phyloP scores from a whole-genome alignment of 1,140 invertebrate genomes.

The Battus philenor region DNA sequence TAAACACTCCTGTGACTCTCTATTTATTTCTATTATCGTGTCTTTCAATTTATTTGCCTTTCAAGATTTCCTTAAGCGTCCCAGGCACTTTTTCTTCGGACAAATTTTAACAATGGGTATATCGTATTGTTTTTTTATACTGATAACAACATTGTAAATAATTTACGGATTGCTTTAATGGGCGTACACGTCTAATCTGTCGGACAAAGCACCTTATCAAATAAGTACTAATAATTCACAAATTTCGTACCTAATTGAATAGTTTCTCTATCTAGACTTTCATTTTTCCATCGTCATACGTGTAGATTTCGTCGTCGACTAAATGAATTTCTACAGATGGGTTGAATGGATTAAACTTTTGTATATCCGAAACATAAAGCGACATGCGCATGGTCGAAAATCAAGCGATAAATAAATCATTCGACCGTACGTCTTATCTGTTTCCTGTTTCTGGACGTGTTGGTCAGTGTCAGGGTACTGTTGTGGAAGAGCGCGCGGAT shows the following conservation, averaged over 20 bases:
- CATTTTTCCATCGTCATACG: conserved; percentile 7
- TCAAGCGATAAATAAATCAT: conserved; percentile 17
- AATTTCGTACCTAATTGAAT: conserved; percentile 15
- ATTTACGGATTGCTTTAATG: conserved; percentile 15
- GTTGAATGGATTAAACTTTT: conserved; percentile 12
- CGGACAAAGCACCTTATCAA: conserved; percentile 5
- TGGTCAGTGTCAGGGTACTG: background rate
- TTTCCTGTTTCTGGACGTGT: conserved; percentile 13
- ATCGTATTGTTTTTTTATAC: conserved; percentile 1
- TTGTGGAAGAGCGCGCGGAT: background rate
- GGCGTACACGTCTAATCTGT: conserved; percentile 7
- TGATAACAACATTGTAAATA: conserved; percentile 6
- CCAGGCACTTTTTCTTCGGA: background rate
- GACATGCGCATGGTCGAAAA: conserved; percentile 17
- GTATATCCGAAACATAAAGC: conserved; percentile 16
- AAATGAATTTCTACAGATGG: conserved; percentile 14
- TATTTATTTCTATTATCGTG: conserved; percentile 11
- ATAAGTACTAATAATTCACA: conserved; percentile 12
- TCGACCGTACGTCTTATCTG: conserved; percentile 9
- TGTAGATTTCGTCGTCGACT: conserved; percentile 8
- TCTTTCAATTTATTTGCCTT: conserved; percentile 11
- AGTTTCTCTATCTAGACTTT: conserved; percentile 15
- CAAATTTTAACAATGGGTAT: conserved; percentile 11
- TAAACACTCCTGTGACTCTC: conserved; percentile 16
- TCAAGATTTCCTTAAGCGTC: conserved; percentile 11